Evolutionary conservation across 2,797 vertebrate genomes (phyloP).

Genomic region (Schizopygopsis pylzovi): DNA sequence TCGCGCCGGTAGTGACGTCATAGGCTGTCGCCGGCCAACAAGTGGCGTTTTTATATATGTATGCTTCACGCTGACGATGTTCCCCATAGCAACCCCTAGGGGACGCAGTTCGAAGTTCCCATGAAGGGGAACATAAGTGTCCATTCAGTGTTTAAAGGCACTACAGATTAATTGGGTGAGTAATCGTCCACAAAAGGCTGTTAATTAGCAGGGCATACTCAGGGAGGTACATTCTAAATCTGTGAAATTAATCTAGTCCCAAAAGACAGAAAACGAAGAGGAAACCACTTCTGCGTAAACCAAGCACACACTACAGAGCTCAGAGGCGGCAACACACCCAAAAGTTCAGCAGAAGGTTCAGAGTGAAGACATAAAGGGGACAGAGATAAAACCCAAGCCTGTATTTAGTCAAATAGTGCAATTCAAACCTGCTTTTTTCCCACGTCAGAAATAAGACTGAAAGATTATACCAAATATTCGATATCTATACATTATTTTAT

Average conservation of each 20-base stretch:
- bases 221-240: constrained; percentile 9
- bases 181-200: constrained; percentile 61
- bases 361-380: constrained; percentile 19
- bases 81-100: too few relatives aligned
- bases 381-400: background rate
- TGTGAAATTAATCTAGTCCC: constrained; percentile 42
- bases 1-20: too few relatives aligned
- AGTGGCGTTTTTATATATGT: too few relatives aligned
- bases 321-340: constrained; percentile 48
- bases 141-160: constrained; percentile 39
- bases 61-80: too few relatives aligned
- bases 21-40: too few relatives aligned
- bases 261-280: constrained; percentile 38
- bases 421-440: background rate
- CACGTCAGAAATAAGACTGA: background rate
- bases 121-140: too few relatives aligned
- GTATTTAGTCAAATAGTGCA: background rate
- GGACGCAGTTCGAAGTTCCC: too few relatives aligned
- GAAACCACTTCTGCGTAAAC: constrained; percentile 7
- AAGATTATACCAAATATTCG: background rate
- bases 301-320: constrained; percentile 33
- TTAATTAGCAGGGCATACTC: constrained; percentile 48
- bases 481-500: background rate
- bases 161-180: constrained; percentile 63
- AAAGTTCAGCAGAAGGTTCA: constrained; percentile 32